These are phyloP conservation scores for Tonatia bakeri DNA, from an alignment of 2,113 vertebrate genomes.

Conservation along the genomic window DNA sequence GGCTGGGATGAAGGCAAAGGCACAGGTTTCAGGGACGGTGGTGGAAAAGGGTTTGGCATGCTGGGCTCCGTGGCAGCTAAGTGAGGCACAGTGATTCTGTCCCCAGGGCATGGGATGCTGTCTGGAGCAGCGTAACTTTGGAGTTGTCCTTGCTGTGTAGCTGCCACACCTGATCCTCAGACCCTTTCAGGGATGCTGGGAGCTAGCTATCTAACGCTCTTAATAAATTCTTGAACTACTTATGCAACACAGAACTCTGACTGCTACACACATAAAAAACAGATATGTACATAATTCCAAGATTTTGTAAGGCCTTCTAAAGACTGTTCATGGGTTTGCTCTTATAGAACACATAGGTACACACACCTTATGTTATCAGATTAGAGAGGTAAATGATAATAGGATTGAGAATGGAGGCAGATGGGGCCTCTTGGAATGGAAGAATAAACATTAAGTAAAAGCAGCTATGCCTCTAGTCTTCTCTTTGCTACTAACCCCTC, in stretches of 20 bases:
- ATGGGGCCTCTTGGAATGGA: neutral
- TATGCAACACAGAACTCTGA: neutral
- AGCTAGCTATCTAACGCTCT: neutral
- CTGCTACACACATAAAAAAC: neutral
- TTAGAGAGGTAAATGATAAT: neutral
- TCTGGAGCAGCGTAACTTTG: neutral
- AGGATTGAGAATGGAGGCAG: neutral
- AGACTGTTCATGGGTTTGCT: neutral
- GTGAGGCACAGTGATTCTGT: neutral
- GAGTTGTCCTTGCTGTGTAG: neutral
- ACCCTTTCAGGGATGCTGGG: neutral
- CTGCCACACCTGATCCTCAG: neutral
- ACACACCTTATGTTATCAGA: neutral
- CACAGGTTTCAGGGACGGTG: neutral
- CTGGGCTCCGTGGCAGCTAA: accelerated
- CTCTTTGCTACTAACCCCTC: neutral
- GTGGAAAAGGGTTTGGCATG: neutral
- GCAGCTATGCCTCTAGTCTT: neutral
- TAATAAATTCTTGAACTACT: neutral
- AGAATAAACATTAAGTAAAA: neutral
- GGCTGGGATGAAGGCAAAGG: neutral
- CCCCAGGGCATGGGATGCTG: neutral
- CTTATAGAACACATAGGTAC: neutral
- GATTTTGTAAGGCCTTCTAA: neutral
- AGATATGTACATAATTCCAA: neutral